phyloP scores from a whole-genome alignment of 2,888 invertebrate species.

The Stenodera caucasica region DNA sequence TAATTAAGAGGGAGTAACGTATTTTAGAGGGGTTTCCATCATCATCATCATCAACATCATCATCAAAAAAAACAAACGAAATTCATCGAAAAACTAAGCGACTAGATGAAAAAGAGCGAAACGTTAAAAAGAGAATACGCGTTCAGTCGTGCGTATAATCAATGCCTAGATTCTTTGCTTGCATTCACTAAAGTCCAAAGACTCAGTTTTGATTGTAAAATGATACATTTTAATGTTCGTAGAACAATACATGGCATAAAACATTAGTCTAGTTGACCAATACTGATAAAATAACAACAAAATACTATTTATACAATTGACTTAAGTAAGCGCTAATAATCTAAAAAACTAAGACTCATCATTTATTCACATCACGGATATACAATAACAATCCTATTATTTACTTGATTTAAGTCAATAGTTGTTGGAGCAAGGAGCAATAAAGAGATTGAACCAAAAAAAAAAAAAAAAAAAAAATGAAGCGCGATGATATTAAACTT shows the following conservation, averaged over 20 bases:
- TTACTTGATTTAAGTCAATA: not conserved
- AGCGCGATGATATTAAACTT: too few species aligned
- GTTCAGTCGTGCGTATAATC: constrained; percentile 51
- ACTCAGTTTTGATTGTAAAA: constrained; percentile 48
- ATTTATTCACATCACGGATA: not conserved
- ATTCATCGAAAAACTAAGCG: too few species aligned
- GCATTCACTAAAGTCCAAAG: constrained; percentile 44
- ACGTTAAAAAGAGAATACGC: constrained; percentile 37
- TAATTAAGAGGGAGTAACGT: too few species aligned
- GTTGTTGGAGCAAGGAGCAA: too few species aligned
- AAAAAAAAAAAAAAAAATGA: too few species aligned
- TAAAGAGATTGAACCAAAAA: too few species aligned
- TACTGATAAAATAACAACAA: constrained; percentile 12
- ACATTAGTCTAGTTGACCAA: constrained; percentile 42
- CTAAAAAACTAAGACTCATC: not conserved
- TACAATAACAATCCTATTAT: not conserved
- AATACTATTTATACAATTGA: too few species aligned
- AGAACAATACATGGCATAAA: constrained; percentile 46
- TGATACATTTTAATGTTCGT: constrained; percentile 51
- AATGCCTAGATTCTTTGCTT: constrained; percentile 45
- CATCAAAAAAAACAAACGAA: too few species aligned
- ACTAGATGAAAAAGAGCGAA: constrained; percentile 21
- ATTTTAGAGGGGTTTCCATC: too few species aligned
- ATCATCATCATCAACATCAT: too few species aligned
- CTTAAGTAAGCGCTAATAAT: not conserved